These are phyloP conservation scores for Margarornis squamiger DNA, from an alignment of 2,797 vertebrate genomes.

Conservation along the genomic window DNA sequence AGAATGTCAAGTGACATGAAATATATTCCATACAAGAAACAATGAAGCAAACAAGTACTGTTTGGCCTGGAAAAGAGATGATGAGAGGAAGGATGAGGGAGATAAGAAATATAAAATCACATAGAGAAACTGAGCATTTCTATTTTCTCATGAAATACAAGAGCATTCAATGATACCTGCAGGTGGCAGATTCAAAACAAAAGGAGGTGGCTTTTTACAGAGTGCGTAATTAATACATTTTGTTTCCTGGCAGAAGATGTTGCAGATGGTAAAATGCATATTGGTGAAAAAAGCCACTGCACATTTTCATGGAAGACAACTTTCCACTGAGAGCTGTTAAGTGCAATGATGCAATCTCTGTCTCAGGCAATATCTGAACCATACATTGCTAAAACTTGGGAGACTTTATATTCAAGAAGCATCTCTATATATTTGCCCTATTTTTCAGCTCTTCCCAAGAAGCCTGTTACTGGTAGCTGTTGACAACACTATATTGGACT, in stretches of 20 bases:
- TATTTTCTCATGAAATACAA: neutral
- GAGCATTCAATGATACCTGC: neutral
- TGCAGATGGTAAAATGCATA: neutral
- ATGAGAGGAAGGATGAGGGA: neutral
- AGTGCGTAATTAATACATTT: neutral
- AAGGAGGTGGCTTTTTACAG: neutral
- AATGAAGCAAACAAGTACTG: neutral
- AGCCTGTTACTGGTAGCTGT: constrained; percentile 2
- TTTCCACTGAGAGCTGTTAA: neutral
- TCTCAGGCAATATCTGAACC: constrained; percentile 1
- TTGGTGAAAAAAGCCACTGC: neutral
- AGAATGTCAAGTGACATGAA: neutral
- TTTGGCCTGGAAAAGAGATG: neutral
- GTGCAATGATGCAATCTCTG: neutral
- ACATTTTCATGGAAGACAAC: neutral
- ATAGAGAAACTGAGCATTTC: neutral
- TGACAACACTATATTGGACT: neutral
- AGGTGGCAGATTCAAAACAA: constrained; percentile 7
- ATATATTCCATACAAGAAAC: neutral
- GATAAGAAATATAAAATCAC: neutral
- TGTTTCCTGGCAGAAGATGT: neutral
- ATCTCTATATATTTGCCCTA: neutral
- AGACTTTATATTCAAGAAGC: constrained; percentile 22
- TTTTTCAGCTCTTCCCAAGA: constrained; percentile 1
- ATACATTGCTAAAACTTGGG: neutral